These are phyloP conservation scores for Nomada flava DNA, from an alignment of 2,888 invertebrate species.

Conservation along the genomic window DNA sequence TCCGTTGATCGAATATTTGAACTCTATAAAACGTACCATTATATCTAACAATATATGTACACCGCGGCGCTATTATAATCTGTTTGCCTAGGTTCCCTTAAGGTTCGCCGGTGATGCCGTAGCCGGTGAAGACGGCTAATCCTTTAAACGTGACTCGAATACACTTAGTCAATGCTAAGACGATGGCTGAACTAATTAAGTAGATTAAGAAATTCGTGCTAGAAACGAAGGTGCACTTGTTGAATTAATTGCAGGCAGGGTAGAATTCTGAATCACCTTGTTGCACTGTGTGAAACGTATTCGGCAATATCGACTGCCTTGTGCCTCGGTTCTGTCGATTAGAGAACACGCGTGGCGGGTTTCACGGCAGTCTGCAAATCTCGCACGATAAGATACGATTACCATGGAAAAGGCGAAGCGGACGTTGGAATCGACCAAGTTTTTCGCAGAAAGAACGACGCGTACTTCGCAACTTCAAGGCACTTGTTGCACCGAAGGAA, in stretches of 20 bases:
- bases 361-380: constrained; percentile 20
- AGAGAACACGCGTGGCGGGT: constrained; percentile 41
- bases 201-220: neutral
- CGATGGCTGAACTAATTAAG: neutral
- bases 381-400: constrained; percentile 54
- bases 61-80: neutral
- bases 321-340: constrained; percentile 8
- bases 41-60: neutral
- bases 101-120: neutral
- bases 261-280: neutral
- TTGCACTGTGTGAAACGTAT: neutral
- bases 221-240: neutral
- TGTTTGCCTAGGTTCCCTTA: neutral
- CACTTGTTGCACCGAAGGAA: constrained; percentile 62
- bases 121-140: neutral
- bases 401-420: neutral
- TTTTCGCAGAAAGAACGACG: constrained; percentile 59
- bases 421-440: constrained; percentile 47
- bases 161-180: neutral
- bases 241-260: neutral
- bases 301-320: neutral
- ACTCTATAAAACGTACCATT: neutral
- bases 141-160: neutral
- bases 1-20: neutral
- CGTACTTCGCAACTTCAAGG: constrained; percentile 12